Base-by-base conservation (phyloP, 2,113 vertebrate species). In the Epinephelus moara region DNA sequence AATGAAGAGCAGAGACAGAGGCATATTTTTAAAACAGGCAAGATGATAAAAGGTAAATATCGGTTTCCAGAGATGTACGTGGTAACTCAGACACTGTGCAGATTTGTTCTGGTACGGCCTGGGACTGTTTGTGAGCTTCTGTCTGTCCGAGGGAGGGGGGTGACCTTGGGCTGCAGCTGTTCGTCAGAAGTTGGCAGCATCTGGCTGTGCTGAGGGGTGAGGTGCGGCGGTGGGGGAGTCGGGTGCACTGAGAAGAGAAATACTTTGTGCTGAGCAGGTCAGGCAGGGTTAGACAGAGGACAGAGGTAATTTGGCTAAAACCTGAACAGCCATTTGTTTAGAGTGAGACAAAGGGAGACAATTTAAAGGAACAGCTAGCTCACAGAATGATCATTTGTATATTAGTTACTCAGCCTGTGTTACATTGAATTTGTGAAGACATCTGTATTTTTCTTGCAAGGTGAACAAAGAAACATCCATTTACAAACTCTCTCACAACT, bases 81-180 rank as follows among this genome's bases (percentile, higher is more conserved):
- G 23, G 15, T 23, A 72, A 50, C 56, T 70, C 47, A 55, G 72
- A 69, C 49, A 49, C n/a, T 2, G 57, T 33, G 45, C 37, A 63
- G 55, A 59, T 82, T 49, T 63, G 74, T 75, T 69, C 57, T 52
- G 49, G 77, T 37, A 59, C 25, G 15, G 30, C n/a, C 47, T 61
- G 77, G 84, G 74, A 69, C 55, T 70, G 79, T 81, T 83, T 85
- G 73, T 40, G 56, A 52, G 80, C 71, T 75, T 80, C 79, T 71
- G 49, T 80, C 77, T 45, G 68, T 85, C 66, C n/a, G 25, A 21
- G 53, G 60, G 56, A 52, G 63, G 82, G 33, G 70, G 47, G 59
- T 63, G 79, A 90, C 91, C 90, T 87, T 90, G 85, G 69, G 53
- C 77, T 87, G 72, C 91, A 91, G 91, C 87, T 92, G 85, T 91